Base-by-base conservation (phyloP, 2,797 vertebrate species). In the Centropyge bicolor region DNA sequence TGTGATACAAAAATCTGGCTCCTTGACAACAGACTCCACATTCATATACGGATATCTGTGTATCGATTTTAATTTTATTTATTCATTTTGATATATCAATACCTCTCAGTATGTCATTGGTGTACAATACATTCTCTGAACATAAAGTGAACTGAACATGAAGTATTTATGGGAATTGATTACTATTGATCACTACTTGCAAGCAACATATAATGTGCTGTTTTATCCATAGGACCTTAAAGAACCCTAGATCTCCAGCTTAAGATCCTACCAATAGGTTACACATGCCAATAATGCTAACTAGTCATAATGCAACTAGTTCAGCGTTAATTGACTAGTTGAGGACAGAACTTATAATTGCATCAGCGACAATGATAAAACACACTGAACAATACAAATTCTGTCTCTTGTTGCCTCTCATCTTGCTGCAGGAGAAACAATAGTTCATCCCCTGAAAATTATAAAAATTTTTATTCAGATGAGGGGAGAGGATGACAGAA, bases 391-490 rank as follows among this genome's bases (percentile, higher is more conserved):
- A 63, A 24, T 35, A 46, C 19, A 67, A 48, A 66, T 75, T 68
- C 41, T 70, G 36, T 54, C 61, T 59, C 57, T 82, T n/a, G n/a
- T 19, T 13, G 62, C 70, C 9, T 3, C 17, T 76, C 67, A n/a
- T 75, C 20, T 55, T 48, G n/a, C 46, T 27, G 69, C 40, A 14
- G 40, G n/a, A 66, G 27, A 78, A 76, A 82, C 43, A 78, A 76
- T 48, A 76, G 59, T 74, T 83, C 79, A 71, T 78, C 66, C 71
- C 70, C 2, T 5, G 20, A 54, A 79, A 75, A 85, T 84, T 49
- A 70, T 49, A 70, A 60, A 85, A 67, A 46, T 8, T 27, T 55
- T 83, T 38, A 46, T 78, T 78, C 7, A 62, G 54, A 38, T 35
- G 19, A n/a, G 7, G 9, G 14, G 8, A 59, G 17, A 38, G 27